Evolutionary conservation across 2,113 vertebrate genomes (phyloP), one percentile per base, ranked within the genome.

Genomic region (Nothobranchius furzeri): DNA sequence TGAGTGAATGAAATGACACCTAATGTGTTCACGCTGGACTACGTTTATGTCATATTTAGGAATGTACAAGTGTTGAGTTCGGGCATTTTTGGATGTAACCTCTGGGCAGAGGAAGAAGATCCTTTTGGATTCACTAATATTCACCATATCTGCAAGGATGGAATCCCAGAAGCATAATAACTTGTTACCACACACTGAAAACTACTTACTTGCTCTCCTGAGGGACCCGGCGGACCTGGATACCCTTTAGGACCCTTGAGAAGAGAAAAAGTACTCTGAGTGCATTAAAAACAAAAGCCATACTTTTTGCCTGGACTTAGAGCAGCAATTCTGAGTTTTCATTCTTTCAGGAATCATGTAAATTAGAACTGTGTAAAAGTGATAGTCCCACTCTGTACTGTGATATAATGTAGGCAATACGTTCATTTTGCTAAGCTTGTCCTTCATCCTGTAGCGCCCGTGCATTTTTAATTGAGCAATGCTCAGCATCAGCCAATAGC

Each of bases 161-260:
- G 12, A 48, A 17, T 36, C 12, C 14, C 17, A 10, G 30, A 42
- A 57, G 54, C 46, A 48, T 62, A 11, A 43, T 20, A 13, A 0
- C 7, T 10, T 12, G 45, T 15, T 9, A 54, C 11, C 17, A 17
- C 17, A 59, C 6, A 36, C 37, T 40, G 6, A 54, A 12, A 61
- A 64, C 6, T 13, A 87, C 93, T 92, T 87, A 98, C 97, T 89
- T 94, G 95, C 81, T 96, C 95, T 73, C 97, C 97, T 75, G 25
- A 91, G 10, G 82, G 89, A 50, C 96, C 96, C 20, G 58, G 81
- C 52, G 86, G 89, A 13, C 96, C 96, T 5, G 73, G 78, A 90
- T 95, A 91, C 78, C 97, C 97, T 90, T 96, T 97, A 55, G 86
- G 86, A 89, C 96, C 97, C 97, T 99, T 82, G 2, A 85, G 74